phyloP scores from a whole-genome alignment of 2,113 vertebrate genomes.

The Ivindomyrus marchei region DNA sequence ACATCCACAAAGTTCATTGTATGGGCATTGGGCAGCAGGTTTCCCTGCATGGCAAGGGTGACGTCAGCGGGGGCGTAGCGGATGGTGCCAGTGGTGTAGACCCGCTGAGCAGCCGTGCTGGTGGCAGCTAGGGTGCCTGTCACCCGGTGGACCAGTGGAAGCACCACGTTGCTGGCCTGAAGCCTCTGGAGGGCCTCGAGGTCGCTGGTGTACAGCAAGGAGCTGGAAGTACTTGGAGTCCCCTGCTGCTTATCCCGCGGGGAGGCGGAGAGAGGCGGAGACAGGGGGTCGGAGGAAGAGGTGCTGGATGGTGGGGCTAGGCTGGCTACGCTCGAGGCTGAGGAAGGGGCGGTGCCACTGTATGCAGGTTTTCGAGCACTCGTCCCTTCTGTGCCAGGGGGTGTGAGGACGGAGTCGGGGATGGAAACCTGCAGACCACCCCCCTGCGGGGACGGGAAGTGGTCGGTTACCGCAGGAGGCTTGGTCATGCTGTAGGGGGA shows the following conservation, averaged over 20 bases:
- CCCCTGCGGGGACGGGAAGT: constrained; percentile 84
- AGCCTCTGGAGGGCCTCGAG: constrained; percentile 93
- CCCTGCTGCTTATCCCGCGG: constrained; percentile 91
- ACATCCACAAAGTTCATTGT: constrained; percentile 96
- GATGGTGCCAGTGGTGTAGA: constrained; percentile 98
- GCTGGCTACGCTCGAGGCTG: constrained; percentile 49
- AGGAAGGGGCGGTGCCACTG: constrained; percentile 59
- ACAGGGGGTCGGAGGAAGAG: constrained; percentile 83
- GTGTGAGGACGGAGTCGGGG: constrained; percentile 94
- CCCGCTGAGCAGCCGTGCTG: constrained; percentile 82
- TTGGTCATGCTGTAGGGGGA: constrained; percentile 98
- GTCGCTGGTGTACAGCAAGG: constrained; percentile 90
- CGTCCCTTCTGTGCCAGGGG: constrained; percentile 82
- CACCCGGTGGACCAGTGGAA: constrained; percentile 91
- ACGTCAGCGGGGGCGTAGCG: constrained; percentile 96
- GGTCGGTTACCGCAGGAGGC: constrained; percentile 71
- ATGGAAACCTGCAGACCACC: constrained; percentile 83
- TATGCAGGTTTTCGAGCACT: constrained; percentile 79
- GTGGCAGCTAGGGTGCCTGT: constrained; percentile 81
- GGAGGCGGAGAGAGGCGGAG: constrained; percentile 92
- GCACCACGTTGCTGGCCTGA: constrained; percentile 90
- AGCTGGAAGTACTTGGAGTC: constrained; percentile 75
- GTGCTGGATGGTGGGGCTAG: constrained; percentile 78
- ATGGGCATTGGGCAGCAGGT: constrained; percentile 85
- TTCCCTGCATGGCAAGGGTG: constrained; percentile 92